Percentiles rank a stretch among this genome's conserved stretches.
phyloP scores from a whole-genome alignment of 2,888 invertebrate genomes.

The Neria commutata region DNA sequence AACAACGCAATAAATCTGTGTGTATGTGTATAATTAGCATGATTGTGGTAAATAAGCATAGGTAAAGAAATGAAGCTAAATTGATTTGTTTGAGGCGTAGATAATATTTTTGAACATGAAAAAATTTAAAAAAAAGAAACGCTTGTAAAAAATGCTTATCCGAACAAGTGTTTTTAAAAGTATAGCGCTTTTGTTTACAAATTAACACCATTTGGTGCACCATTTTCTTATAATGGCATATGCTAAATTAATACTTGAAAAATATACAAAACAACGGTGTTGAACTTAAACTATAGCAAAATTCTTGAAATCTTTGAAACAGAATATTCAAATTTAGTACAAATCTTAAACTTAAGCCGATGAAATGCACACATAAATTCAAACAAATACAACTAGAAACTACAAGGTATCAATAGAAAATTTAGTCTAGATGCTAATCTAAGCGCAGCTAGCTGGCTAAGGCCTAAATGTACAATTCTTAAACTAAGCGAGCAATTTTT shows the following conservation, averaged over 20 bases:
- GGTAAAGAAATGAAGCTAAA: neutral
- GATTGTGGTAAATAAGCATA: too few relatives aligned
- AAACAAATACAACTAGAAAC: neutral
- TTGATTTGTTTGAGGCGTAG: too few relatives aligned
- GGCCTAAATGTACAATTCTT: constrained; percentile 14
- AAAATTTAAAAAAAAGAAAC: neutral
- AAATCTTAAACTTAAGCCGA: too few relatives aligned
- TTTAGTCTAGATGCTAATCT: constrained; percentile 16
- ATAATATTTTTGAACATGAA: too few relatives aligned
- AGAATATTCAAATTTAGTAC: too few relatives aligned
- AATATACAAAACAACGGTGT: constrained; percentile 3
- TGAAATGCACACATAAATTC: too few relatives aligned
- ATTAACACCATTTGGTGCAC: constrained; percentile 26
- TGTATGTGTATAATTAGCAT: too few relatives aligned
- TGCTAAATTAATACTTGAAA: constrained; percentile 1
- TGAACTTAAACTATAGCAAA: constrained; percentile 4
- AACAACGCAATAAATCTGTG: too few relatives aligned
- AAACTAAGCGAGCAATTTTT: neutral
- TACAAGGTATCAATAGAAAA: neutral
- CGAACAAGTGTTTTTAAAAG: constrained; percentile 11
- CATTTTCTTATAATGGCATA: constrained; percentile 7
- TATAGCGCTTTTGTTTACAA: constrained; percentile 21
- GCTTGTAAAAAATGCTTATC: neutral
- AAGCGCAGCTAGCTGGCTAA: constrained; percentile 29
- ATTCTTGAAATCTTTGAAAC: too few relatives aligned